These are phyloP conservation scores for Baronia brevicornis DNA, from an alignment of 2,888 invertebrate species.

Conservation along the genomic window DNA sequence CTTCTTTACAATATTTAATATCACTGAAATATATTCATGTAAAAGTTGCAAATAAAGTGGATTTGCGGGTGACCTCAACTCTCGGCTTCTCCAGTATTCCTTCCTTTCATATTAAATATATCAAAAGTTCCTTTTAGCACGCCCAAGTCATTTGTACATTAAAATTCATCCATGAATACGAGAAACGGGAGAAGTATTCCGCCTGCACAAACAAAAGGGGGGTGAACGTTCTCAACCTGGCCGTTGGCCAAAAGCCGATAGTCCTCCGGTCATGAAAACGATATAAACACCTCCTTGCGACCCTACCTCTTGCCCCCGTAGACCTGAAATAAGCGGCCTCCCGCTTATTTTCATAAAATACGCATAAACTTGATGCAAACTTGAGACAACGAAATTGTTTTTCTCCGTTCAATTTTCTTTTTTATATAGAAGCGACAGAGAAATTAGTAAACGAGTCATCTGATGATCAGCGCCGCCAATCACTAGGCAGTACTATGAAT, in stretches of 20 bases:
- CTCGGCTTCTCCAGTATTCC: slow-evolving; percentile 1
- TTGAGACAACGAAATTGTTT: slow-evolving; percentile 51
- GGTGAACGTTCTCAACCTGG: slow-evolving; percentile 50
- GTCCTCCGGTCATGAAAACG: slow-evolving; percentile 56
- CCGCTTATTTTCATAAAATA: slow-evolving; percentile 73
- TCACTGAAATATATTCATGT: too few relatives aligned
- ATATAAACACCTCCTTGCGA: slow-evolving; percentile 52
- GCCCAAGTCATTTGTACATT: slow-evolving; percentile 16
- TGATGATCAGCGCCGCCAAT: too few relatives aligned
- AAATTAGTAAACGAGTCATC: too few relatives aligned
- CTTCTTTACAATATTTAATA: too few relatives aligned
- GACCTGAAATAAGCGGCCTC: slow-evolving; percentile 69
- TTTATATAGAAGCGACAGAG: too few relatives aligned
- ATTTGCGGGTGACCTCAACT: neutral
- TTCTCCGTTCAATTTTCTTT: slow-evolving; percentile 25
- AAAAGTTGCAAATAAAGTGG: neutral
- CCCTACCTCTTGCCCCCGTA: slow-evolving; percentile 27
- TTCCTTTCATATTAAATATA: slow-evolving; percentile 12
- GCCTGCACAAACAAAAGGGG: slow-evolving; percentile 54
- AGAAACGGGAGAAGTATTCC: slow-evolving; percentile 24
- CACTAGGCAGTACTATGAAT: too few relatives aligned
- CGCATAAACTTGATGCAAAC: slow-evolving; percentile 53
- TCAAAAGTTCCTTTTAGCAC: slow-evolving; percentile 8
- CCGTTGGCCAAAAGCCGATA: slow-evolving; percentile 53
- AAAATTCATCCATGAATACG: slow-evolving; percentile 16